Conservation (phyloP, 2,113 vertebrate genomes). For the Podarcis cretensis region DNA sequence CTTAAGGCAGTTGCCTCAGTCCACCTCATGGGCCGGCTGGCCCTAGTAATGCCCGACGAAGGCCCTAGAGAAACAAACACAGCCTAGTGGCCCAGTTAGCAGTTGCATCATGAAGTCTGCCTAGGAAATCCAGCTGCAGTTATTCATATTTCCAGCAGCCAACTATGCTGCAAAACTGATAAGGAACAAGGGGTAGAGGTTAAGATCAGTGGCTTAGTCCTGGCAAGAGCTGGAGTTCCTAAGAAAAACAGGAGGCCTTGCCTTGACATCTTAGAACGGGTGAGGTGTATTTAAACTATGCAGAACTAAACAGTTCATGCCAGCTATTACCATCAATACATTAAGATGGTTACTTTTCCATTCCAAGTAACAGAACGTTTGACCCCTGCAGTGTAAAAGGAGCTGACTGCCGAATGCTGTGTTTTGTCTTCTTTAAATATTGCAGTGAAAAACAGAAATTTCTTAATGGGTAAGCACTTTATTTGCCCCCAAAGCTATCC, state of each 20-base stretch:
- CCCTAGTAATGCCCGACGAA: too few species aligned
- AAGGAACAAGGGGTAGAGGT: neutral
- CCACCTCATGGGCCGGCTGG: too few species aligned
- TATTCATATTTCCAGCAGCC: neutral
- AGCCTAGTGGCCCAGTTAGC: too few species aligned
- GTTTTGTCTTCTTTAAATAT: slow-evolving; percentile 2
- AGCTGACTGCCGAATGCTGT: neutral
- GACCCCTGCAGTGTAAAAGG: neutral
- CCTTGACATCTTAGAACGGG: slow-evolving; percentile 1
- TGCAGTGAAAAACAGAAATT: neutral
- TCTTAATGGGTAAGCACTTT: neutral
- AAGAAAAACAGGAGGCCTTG: neutral
- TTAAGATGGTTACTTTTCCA: slow-evolving; percentile 1
- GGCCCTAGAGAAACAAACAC: too few species aligned
- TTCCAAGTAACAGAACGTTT: neutral
- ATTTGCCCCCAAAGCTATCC: neutral
- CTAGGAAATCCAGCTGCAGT: neutral
- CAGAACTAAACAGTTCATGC: neutral
- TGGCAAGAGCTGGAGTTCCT: fast-evolving
- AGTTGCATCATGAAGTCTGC: neutral
- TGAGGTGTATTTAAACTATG: neutral
- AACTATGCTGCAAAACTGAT: neutral
- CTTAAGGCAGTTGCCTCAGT: too few species aligned
- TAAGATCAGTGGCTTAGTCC: neutral
- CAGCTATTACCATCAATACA: neutral